Conservation (phyloP, 1,140 invertebrate genomes). For the Euwallacea fornicatus region DNA sequence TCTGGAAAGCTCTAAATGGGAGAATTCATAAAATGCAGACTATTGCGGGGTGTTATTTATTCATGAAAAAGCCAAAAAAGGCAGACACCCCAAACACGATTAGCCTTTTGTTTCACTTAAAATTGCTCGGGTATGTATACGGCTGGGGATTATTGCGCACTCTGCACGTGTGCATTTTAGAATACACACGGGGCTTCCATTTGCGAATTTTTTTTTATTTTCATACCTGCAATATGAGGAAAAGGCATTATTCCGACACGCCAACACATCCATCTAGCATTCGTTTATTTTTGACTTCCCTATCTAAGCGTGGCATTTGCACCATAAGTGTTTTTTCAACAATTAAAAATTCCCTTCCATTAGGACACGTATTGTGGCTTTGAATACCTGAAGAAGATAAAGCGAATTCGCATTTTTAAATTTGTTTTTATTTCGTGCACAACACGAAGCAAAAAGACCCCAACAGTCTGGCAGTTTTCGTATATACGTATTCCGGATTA, state of each 20-base stretch:
- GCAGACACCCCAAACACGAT: slow-evolving; percentile 11
- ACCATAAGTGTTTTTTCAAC: too few species aligned
- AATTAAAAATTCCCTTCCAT: too few species aligned
- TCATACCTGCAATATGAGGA: neutral
- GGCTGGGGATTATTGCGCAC: slow-evolving; percentile 7
- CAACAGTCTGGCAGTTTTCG: too few species aligned
- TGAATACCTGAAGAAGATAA: too few species aligned
- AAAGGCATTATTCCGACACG: slow-evolving; percentile 9
- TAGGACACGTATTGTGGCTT: too few species aligned
- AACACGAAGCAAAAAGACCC: too few species aligned
- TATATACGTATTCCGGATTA: too few species aligned
- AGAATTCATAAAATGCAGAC: neutral
- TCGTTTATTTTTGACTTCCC: too few species aligned
- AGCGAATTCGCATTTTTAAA: too few species aligned
- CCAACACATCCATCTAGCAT: neutral
- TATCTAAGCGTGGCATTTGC: too few species aligned
- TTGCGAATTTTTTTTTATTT: slow-evolving; percentile 8
- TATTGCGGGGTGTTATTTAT: neutral
- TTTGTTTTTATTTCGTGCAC: too few species aligned
- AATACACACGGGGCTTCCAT: slow-evolving; percentile 8
- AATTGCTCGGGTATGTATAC: slow-evolving; percentile 13
- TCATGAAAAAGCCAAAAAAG: slow-evolving; percentile 3
- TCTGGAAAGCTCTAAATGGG: too few species aligned
- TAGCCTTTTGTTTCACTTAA: slow-evolving; percentile 16
- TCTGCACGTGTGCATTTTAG: slow-evolving; percentile 7